Conservation (phyloP, 2,888 invertebrate species). For the Meteorus cinctellus region DNA sequence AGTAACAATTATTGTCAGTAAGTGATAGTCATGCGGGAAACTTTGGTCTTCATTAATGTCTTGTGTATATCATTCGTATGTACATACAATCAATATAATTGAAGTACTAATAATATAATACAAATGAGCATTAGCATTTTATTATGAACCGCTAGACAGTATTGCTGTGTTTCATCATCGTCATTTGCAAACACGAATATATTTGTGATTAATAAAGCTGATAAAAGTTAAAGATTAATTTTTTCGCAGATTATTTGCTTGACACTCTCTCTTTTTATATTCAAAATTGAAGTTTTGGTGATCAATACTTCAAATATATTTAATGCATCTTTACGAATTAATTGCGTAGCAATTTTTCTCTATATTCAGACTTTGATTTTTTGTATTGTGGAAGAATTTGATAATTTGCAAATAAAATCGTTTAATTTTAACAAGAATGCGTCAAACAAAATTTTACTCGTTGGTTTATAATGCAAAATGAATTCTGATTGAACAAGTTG, state of each 20-base stretch:
- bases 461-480: not conserved
- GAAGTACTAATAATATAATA: not conserved
- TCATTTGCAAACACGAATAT: not conserved
- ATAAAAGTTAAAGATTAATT: not conserved
- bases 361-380: no score
- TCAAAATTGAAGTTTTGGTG: no score
- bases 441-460: not conserved
- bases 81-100: not conserved
- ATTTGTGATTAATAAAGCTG: not conserved
- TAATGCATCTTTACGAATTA: no score
- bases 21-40: conserved; percentile 2
- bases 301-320: no score
- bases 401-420: no score
- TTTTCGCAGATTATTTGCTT: not conserved
- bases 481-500: not conserved
- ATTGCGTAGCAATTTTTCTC: no score
- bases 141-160: not conserved
- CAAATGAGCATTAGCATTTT: not conserved
- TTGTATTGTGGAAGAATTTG: no score
- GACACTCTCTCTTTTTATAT: not conserved
- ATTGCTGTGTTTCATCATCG: not conserved
- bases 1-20: conserved; percentile 1
- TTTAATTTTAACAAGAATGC: no score
- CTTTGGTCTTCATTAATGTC: not conserved
- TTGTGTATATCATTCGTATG: not conserved